Percentiles rank a stretch among this genome's conserved stretches.
phyloP scores from a whole-genome alignment of 2,888 invertebrate genomes.

The Oscheius sp. region DNA sequence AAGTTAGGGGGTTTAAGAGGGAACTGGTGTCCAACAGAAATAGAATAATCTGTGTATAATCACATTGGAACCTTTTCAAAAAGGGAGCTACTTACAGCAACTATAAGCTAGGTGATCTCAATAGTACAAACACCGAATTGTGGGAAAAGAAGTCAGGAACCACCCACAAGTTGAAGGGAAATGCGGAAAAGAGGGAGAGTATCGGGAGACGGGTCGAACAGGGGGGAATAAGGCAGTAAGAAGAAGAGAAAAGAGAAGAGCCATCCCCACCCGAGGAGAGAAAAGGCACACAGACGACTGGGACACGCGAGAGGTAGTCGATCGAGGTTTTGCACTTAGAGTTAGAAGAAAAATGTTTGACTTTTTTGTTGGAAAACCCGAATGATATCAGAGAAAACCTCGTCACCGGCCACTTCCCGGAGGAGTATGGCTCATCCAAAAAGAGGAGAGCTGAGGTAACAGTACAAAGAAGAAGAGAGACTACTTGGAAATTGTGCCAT shows the following conservation, averaged over 20 bases:
- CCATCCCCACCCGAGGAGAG: constrained; percentile 27
- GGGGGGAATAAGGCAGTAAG: constrained; percentile 5
- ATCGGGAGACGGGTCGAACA: constrained; percentile 6
- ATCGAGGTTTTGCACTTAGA: constrained; percentile 27
- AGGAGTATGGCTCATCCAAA: constrained; percentile 4
- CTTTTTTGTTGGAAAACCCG: constrained; percentile 12
- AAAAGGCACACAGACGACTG: constrained; percentile 23
- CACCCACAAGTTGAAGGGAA: constrained; percentile 4
- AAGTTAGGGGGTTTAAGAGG: neutral
- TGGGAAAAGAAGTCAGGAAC: neutral
- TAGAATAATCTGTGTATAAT: constrained; percentile 19
- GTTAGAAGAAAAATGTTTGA: neutral
- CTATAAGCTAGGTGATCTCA: constrained; percentile 17
- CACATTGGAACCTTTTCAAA: constrained; percentile 21
- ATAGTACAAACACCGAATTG: constrained; percentile 32
- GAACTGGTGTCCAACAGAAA: constrained; percentile 15
- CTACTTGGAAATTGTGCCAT: constrained; percentile 28
- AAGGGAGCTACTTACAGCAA: constrained; percentile 25
- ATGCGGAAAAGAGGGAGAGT: constrained; percentile 15
- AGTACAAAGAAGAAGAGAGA: constrained; percentile 5
- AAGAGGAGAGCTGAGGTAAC: constrained; percentile 20
- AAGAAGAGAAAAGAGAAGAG: constrained; percentile 9
- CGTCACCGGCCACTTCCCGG: constrained; percentile 27
- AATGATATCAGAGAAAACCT: constrained; percentile 16
- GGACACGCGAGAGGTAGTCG: constrained; percentile 23